phyloP scores from a whole-genome alignment of 1,140 invertebrate genomes.

The Antheraea pernyi region DNA sequence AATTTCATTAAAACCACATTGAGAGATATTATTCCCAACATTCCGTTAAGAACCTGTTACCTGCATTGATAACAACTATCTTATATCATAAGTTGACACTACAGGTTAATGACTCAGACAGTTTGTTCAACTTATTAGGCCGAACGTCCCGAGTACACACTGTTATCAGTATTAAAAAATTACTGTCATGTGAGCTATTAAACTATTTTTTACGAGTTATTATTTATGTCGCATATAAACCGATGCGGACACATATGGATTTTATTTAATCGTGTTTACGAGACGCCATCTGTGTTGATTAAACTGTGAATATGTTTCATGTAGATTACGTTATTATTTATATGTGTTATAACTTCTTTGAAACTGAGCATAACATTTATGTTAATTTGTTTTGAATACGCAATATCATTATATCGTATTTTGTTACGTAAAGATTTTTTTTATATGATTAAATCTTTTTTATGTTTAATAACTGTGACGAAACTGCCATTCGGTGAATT shows the following conservation, averaged over 20 bases:
- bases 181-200: slow-evolving; percentile 37
- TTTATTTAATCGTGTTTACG: slow-evolving; percentile 1
- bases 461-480: too few relatives aligned
- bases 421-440: too few relatives aligned
- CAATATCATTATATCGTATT: background rate
- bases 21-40: slow-evolving; percentile 7
- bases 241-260: background rate
- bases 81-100: slow-evolving; percentile 48
- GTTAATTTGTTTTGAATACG: too few relatives aligned
- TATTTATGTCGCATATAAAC: slow-evolving; percentile 12
- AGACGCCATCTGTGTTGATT: slow-evolving; percentile 1
- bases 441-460: too few relatives aligned
- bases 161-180: slow-evolving; percentile 34
- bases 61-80: slow-evolving; percentile 38
- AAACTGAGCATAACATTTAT: background rate
- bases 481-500: too few relatives aligned
- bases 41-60: slow-evolving; percentile 32
- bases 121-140: slow-evolving; percentile 37
- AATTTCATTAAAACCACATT: slow-evolving; percentile 13
- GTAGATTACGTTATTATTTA: background rate
- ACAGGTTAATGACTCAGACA: slow-evolving; percentile 51
- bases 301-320: background rate
- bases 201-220: slow-evolving; percentile 21
- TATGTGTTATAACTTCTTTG: background rate
- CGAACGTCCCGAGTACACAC: slow-evolving; percentile 17